Conservation (phyloP, 2,797 vertebrate species). For the Myoxocephalus aenaeus region DNA sequence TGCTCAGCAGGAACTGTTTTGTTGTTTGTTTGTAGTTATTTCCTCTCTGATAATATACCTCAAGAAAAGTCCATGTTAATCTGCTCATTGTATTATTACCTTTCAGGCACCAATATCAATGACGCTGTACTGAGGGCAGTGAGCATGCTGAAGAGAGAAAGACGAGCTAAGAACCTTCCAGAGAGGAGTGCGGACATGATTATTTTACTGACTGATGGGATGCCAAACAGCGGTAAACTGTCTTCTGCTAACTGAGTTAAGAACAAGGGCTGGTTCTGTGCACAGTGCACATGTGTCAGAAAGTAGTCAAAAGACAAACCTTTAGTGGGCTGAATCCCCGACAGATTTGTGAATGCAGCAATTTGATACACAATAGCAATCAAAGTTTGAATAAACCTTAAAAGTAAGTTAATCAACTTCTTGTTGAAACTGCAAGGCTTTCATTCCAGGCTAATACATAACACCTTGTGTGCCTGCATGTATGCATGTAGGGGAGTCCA, state of each 20-base stretch:
- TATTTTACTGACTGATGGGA: constrained; percentile 91
- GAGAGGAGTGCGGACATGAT: constrained; percentile 86
- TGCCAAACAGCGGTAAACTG: constrained; percentile 86
- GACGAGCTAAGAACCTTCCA: constrained; percentile 69
- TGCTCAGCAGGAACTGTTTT: background rate
- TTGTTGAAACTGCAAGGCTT: background rate
- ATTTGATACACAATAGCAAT: background rate
- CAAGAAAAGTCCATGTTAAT: background rate
- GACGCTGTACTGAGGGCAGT: constrained; percentile 84
- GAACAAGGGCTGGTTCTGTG: background rate
- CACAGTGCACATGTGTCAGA: background rate
- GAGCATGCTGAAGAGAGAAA: constrained; percentile 70
- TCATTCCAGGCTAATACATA: constrained; percentile 3
- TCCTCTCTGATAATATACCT: background rate
- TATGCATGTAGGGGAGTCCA: constrained; percentile 70
- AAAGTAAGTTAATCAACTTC: background rate
- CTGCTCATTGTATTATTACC: constrained; percentile 8
- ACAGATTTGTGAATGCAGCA: background rate
- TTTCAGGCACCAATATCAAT: constrained; percentile 89
- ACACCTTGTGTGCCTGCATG: constrained; percentile 3
- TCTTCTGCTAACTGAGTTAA: background rate
- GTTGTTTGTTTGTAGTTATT: background rate
- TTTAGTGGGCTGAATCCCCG: background rate
- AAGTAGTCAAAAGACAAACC: background rate
- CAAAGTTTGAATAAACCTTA: background rate